Percentiles rank a stretch among this genome's conserved stretches.
Conservation (phyloP, 53 echinoderm and acorn worm species). For the Glandiceps talaboti region DNA sequence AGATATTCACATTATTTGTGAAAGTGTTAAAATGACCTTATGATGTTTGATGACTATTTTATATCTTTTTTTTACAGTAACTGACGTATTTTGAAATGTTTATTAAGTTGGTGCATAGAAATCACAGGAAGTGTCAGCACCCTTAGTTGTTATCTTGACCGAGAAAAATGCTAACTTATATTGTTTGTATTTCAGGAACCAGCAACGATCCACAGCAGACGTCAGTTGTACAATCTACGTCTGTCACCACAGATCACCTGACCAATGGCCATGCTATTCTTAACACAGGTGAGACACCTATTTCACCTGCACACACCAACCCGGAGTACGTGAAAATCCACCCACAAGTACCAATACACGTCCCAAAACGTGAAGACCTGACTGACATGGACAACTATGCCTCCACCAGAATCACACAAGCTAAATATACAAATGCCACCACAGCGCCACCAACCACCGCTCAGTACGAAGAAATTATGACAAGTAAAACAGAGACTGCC, state of each 20-base stretch:
- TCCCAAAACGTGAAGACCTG: slow-evolving; percentile 66
- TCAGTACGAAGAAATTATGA: neutral
- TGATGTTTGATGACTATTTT: too few relatives aligned
- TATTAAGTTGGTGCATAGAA: too few relatives aligned
- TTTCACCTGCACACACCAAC: slow-evolving; percentile 5
- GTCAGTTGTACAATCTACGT: slow-evolving; percentile 21
- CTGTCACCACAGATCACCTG: slow-evolving; percentile 40
- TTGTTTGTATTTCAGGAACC: slow-evolving; percentile 30
- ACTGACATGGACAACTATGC: neutral
- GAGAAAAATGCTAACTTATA: too few relatives aligned
- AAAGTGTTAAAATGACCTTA: too few relatives aligned
- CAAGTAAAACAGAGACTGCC: neutral
- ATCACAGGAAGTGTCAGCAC: too few relatives aligned
- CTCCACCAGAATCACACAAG: neutral
- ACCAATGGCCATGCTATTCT: slow-evolving; percentile 29
- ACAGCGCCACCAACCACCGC: neutral
- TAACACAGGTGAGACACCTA: slow-evolving; percentile 3
- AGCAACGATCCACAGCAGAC: slow-evolving; percentile 52
- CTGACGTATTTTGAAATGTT: too few relatives aligned
- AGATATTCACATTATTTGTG: too few relatives aligned
- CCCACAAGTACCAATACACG: slow-evolving; percentile 47
- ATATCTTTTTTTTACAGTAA: too few relatives aligned
- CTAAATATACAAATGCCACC: neutral
- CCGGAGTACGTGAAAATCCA: neutral
- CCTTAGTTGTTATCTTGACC: too few relatives aligned